Percentiles rank a stretch among this genome's conserved stretches.
These are phyloP conservation scores for Melanocharis versteri DNA, from an alignment of 2,113 vertebrate genomes.

Conservation along the genomic window DNA sequence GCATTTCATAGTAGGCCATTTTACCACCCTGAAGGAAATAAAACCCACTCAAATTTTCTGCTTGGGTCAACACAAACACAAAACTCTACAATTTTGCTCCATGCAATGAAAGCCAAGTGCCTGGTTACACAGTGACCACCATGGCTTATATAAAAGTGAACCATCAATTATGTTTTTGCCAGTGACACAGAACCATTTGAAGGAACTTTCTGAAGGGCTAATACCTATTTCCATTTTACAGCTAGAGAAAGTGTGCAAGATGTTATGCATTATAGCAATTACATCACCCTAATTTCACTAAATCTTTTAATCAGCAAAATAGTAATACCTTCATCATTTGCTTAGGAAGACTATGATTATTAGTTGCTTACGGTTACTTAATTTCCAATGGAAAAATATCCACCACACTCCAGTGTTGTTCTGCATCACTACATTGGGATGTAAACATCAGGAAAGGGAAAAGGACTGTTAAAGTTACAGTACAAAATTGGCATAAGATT, in stretches of 20 bases:
- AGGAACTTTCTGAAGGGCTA: background rate
- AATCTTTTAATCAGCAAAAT: background rate
- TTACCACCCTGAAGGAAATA: conserved; percentile 81
- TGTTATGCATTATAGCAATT: background rate
- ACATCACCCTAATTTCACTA: background rate
- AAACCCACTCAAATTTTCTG: background rate
- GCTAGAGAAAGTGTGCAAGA: background rate
- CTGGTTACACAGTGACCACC: background rate
- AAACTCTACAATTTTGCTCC: background rate
- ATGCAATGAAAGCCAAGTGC: background rate
- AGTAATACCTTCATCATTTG: background rate
- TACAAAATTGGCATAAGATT: background rate
- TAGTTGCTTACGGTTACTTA: background rate
- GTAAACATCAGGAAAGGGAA: background rate
- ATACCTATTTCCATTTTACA: background rate
- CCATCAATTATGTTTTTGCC: background rate
- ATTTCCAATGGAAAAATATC: background rate
- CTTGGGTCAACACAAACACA: background rate
- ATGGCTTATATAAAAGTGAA: background rate
- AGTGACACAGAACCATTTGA: background rate
- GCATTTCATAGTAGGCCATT: conserved; percentile 90
- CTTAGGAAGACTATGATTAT: background rate
- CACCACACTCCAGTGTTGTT: background rate
- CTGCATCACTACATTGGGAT: background rate
- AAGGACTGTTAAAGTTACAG: background rate